These are phyloP conservation scores for Staurois parvus DNA, from an alignment of 2,797 vertebrate genomes.

Conservation along the genomic window DNA sequence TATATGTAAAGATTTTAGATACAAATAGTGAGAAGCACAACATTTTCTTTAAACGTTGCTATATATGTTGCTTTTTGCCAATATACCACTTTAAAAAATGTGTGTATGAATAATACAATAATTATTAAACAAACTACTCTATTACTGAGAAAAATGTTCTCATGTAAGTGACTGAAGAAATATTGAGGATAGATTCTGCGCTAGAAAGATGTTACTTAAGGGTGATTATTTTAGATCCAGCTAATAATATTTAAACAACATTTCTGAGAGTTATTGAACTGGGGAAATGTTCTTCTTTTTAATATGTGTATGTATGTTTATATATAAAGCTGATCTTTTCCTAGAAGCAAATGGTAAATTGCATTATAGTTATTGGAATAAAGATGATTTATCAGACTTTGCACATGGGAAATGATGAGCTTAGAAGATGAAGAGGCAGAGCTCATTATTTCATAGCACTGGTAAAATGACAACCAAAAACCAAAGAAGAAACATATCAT, in stretches of 20 bases:
- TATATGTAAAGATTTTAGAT: too few species aligned
- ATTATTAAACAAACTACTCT: neutral
- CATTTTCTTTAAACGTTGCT: too few species aligned
- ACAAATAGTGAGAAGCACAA: too few species aligned
- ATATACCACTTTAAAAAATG: too few species aligned
- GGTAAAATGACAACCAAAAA: constrained; percentile 34
- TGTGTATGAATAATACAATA: neutral
- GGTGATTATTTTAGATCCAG: constrained; percentile 60
- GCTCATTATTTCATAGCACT: constrained; percentile 39
- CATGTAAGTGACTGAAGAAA: constrained; percentile 66
- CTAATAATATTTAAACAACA: constrained; percentile 61
- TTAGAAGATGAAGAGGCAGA: constrained; percentile 53
- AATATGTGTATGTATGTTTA: constrained; percentile 27
- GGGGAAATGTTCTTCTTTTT: constrained; percentile 22
- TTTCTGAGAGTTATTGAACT: constrained; percentile 56
- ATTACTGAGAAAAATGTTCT: constrained; percentile 1
- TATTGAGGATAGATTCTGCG: constrained; percentile 62
- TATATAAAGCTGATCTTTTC: constrained; percentile 40
- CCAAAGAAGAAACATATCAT: constrained; percentile 16
- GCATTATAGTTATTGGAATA: constrained; percentile 64
- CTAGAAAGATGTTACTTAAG: constrained; percentile 59
- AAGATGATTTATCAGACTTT: constrained; percentile 63
- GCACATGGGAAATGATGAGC: constrained; percentile 56
- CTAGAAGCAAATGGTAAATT: constrained; percentile 54
- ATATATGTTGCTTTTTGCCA: too few species aligned